A percentile compares a stretch with the other conserved stretches of the same genome.
Evolutionary conservation across 2,888 invertebrate species (phyloP).

Genomic region (Agapostemon virescens): DNA sequence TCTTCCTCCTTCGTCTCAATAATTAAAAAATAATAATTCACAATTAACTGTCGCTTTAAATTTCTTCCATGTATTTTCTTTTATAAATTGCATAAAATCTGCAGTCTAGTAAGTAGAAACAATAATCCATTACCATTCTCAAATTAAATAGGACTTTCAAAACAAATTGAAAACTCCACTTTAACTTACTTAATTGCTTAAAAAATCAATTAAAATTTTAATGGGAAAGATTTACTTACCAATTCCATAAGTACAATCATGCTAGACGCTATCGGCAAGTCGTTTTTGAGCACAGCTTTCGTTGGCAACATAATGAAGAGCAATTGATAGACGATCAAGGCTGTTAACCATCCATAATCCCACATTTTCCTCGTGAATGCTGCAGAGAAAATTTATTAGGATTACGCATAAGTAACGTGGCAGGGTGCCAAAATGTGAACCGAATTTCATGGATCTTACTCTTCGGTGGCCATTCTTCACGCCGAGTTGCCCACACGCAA

Average conservation of each 20-base stretch:
- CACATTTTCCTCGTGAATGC: slow-evolving; percentile 75
- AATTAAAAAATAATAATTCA: neutral
- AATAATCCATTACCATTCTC: too few relatives aligned
- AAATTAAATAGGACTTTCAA: too few relatives aligned
- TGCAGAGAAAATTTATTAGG: slow-evolving; percentile 63
- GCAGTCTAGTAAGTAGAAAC: too few relatives aligned
- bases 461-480: slow-evolving; percentile 72
- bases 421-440: neutral
- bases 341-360: slow-evolving; percentile 79
- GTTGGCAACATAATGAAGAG: slow-evolving; percentile 80
- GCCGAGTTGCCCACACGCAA: slow-evolving; percentile 81
- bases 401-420: neutral
- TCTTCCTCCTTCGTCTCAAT: neutral
- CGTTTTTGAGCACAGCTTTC: slow-evolving; percentile 77
- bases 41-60: neutral
- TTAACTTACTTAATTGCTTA: too few relatives aligned
- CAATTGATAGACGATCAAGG: slow-evolving; percentile 77
- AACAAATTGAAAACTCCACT: too few relatives aligned
- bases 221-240: slow-evolving; percentile 73
- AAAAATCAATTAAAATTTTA: neutral
- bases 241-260: slow-evolving; percentile 83
- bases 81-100: too few relatives aligned
- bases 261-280: slow-evolving; percentile 83
- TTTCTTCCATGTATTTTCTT: too few relatives aligned
- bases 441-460: slow-evolving; percentile 71